phyloP scores from a whole-genome alignment of 2,797 vertebrate species.

The Salarias fasciatus region DNA sequence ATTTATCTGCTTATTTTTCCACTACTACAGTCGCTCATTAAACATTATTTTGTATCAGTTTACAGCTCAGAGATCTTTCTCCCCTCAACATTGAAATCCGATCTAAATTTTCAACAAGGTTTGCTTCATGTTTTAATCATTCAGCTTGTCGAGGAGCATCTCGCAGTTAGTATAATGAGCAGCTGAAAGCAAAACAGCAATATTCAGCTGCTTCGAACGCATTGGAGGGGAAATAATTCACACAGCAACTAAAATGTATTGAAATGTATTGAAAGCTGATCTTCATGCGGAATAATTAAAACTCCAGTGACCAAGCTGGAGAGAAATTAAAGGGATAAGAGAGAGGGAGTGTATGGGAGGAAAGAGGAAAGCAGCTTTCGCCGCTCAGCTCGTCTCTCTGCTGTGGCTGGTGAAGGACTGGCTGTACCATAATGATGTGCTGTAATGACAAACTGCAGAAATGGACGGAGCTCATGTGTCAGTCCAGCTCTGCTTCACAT shows the following conservation, averaged over 20 bases:
- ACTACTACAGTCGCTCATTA: no score
- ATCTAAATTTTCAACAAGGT: conserved; percentile 63
- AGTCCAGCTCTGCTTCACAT: conserved; percentile 17
- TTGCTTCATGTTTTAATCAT: conserved; percentile 78
- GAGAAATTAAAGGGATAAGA: conserved; percentile 52
- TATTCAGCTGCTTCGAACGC: conserved; percentile 51
- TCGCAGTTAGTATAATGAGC: conserved; percentile 68
- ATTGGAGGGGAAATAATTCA: conserved; percentile 59
- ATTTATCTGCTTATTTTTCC: no score
- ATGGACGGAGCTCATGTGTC: neutral
- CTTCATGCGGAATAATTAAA: conserved; percentile 71
- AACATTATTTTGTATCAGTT: no score
- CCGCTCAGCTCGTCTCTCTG: conserved; percentile 9
- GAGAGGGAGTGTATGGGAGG: neutral
- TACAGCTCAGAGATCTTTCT: no score
- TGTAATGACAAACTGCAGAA: conserved; percentile 18
- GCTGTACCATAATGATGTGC: conserved; percentile 25
- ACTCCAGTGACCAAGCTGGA: conserved; percentile 50
- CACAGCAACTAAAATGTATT: conserved; percentile 58
- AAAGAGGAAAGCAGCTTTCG: conserved; percentile 1
- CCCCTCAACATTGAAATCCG: conserved; percentile 28
- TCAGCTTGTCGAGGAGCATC: conserved; percentile 44
- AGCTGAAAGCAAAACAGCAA: conserved; percentile 67
- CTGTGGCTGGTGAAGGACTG: conserved; percentile 29
- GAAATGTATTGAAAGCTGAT: conserved; percentile 54